These are phyloP conservation scores for Coptotermes formosanus DNA, from an alignment of 1,140 invertebrate genomes.

Conservation along the genomic window DNA sequence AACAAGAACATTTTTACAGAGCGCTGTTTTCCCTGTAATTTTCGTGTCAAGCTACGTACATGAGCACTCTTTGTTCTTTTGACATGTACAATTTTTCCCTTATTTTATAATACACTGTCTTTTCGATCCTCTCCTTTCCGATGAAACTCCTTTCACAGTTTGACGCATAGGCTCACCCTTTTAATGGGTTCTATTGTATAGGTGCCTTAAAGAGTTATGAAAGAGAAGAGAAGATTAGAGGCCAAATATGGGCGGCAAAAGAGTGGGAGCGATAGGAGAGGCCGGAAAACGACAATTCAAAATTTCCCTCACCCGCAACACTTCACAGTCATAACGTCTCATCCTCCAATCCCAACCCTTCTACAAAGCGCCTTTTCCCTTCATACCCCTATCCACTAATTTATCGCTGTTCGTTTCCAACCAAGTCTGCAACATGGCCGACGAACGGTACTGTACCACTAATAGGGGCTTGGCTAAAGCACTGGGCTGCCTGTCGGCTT, in stretches of 20 bases:
- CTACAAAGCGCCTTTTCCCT: not conserved
- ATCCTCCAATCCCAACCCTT: not conserved
- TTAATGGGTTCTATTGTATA: not conserved
- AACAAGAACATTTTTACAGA: no score
- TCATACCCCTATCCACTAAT: not conserved
- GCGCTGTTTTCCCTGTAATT: not conserved
- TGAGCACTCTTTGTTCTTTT: not conserved
- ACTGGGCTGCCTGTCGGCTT: not conserved
- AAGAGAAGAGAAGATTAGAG: slow-evolving; percentile 13
- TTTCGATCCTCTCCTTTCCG: not conserved
- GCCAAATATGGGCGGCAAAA: not conserved
- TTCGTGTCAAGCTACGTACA: not conserved
- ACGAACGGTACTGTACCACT: not conserved
- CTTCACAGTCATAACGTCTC: not conserved
- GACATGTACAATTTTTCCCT: not conserved
- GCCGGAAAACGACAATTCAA: not conserved
- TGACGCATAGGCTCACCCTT: not conserved
- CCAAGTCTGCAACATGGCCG: not conserved
- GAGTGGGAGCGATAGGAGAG: not conserved
- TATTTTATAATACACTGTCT: not conserved
- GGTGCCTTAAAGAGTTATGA: not conserved
- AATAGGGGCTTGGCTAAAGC: not conserved
- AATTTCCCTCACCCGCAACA: not conserved
- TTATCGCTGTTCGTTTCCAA: not conserved
- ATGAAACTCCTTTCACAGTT: not conserved